Percentiles rank a stretch among this genome's conserved stretches.
These are phyloP conservation scores for Cantharis lateralis DNA, from an alignment of 2,888 invertebrate genomes.

Conservation along the genomic window DNA sequence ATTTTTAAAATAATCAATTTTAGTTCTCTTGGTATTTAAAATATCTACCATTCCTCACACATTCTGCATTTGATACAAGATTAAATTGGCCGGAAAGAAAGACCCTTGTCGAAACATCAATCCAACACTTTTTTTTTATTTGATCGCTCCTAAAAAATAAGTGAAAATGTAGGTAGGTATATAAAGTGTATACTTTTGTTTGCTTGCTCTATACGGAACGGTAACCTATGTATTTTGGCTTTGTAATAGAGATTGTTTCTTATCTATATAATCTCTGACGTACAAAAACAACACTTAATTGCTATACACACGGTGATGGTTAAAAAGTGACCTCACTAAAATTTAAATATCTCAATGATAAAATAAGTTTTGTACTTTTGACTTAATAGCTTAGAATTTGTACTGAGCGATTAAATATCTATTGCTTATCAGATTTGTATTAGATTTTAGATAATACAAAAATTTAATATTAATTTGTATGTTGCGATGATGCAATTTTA, in stretches of 20 bases:
- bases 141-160: neutral
- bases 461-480: neutral
- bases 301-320: neutral
- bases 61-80: neutral
- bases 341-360: neutral
- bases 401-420: neutral
- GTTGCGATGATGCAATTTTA: neutral
- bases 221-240: neutral
- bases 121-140: neutral
- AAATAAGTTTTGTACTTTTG: neutral
- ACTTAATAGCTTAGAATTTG: neutral
- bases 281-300: neutral
- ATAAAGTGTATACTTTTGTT: neutral
- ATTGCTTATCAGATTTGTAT: neutral
- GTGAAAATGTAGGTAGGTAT: neutral
- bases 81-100: neutral
- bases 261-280: neutral
- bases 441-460: neutral
- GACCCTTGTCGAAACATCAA: neutral
- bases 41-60: neutral
- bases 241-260: neutral
- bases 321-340: neutral
- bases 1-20: neutral
- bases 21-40: neutral
- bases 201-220: neutral